Base-by-base conservation (phyloP, 2,888 invertebrate genomes). In the Diploptera punctata region DNA sequence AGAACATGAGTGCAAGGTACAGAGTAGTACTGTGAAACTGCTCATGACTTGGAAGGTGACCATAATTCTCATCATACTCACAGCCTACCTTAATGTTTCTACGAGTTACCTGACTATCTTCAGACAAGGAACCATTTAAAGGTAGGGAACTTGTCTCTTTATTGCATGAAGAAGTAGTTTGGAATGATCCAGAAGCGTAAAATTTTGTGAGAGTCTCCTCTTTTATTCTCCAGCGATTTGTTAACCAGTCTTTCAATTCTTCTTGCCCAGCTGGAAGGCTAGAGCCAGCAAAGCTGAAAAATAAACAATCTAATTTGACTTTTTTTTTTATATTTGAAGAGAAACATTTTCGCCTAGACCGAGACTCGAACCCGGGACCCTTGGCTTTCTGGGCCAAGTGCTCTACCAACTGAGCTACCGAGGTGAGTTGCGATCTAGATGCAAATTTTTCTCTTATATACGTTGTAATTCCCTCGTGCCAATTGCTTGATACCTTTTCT, bases 191-290 rank as follows among this genome's bases (percentile, higher is more conserved):
- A 60, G 86, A 85, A 24, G 80, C 81, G 75, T 88, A 84, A 81
- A 90, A 92, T 76, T 87, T 84, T 47, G 84, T 83, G 2, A 93
- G 83, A 43, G 83, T 84, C 21, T 82, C 80, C 80, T 93, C 92
- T 79, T 93, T 93, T 67, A 88, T 85, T 13, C 80, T 80, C 92
- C 92, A 93, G 29, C 88, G 84, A 43, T 88, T 84, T 76, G 88
- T 88, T 47, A 93, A 82, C 88, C 92, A 93, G 24, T 79, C 80
- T 76, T 87, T 87, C 10, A 92, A 82, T 33, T 82, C 86, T 0
- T 82, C 81, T 74, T 90, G 89, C 29, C 86, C 85, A 16, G 79
- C 80, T 0, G 92, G 92, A 31, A 93, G 81, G 70, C 87, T 84
- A 18, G 85, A 81, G 19, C 86, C 84, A 0, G 88, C 81, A 81